phyloP scores from a whole-genome alignment of 2,797 vertebrate genomes.

The Capromys pilorides region DNA sequence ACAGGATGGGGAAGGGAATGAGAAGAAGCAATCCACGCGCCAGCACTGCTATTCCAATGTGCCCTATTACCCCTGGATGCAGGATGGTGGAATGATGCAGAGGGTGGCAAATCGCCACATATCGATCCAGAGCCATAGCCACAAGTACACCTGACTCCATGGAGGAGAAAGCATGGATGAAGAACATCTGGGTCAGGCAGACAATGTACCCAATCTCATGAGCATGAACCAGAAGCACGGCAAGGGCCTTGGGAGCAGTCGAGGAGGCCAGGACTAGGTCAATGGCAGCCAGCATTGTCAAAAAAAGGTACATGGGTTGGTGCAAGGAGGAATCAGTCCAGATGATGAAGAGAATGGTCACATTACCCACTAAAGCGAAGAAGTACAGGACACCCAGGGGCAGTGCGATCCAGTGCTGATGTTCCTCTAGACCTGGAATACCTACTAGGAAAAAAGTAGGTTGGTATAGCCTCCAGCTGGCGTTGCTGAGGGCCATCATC shows the following conservation, averaged over 20 bases:
- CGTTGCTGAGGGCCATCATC: conserved; percentile 62
- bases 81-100: conserved; percentile 76
- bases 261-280: conserved; percentile 85
- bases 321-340: conserved; percentile 77
- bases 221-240: conserved; percentile 83
- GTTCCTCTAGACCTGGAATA: conserved; percentile 77
- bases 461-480: conserved; percentile 49
- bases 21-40: conserved; percentile 68
- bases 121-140: conserved; percentile 90
- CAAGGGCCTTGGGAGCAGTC: conserved; percentile 87
- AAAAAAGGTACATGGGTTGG: conserved; percentile 89
- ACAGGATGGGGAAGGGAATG: conserved; percentile 66
- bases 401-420: conserved; percentile 77
- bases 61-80: conserved; percentile 28
- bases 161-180: conserved; percentile 90
- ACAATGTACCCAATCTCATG: conserved; percentile 84
- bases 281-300: conserved; percentile 85
- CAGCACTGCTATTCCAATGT: conserved; percentile 51
- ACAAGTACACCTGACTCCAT: conserved; percentile 90
- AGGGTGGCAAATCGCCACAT: conserved; percentile 84
- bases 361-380: conserved; percentile 73
- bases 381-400: conserved; percentile 69
- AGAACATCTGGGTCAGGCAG: conserved; percentile 90
- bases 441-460: conserved; percentile 74
- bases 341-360: conserved; percentile 71